Evolutionary conservation across 2,113 vertebrate genomes (phyloP).

Genomic region (Aptenodytes patagonicus): DNA sequence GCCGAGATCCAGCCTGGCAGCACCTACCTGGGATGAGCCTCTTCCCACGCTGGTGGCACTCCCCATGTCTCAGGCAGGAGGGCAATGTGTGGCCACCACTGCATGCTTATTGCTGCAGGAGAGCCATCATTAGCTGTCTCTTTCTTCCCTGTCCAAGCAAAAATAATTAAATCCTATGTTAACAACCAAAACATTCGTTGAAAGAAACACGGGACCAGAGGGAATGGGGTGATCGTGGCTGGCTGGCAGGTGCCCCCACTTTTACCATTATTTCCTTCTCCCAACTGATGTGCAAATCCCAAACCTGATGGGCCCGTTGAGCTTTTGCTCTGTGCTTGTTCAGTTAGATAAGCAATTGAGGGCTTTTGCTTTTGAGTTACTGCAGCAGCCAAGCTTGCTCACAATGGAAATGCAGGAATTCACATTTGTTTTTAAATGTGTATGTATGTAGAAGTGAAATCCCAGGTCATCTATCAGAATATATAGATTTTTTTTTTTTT

Average conservation of each 20-base stretch:
- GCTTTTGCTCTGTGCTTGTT: not conserved
- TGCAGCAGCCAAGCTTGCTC: not conserved
- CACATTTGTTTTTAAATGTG: not conserved
- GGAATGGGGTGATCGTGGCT: not conserved
- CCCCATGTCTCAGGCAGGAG: not conserved
- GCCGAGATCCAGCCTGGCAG: not conserved
- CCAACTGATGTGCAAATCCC: not conserved
- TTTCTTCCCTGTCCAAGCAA: not conserved
- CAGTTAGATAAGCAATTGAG: accelerated
- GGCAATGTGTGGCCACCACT: accelerated
- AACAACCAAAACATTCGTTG: not conserved
- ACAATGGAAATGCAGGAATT: not conserved
- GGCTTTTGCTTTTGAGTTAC: not conserved
- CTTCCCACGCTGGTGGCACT: not conserved
- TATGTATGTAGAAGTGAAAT: not conserved
- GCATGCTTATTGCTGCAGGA: not conserved
- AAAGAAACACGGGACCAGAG: not conserved
- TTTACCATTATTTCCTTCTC: not conserved
- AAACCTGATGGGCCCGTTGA: accelerated
- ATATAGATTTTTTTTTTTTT: not conserved
- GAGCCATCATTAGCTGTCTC: not conserved
- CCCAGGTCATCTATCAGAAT: not conserved
- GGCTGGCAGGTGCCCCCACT: not conserved
- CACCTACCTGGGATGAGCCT: not conserved
- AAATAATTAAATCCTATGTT: not conserved